phyloP scores from a whole-genome alignment of 2,888 invertebrate species.

The Argyresthia albistria region DNA sequence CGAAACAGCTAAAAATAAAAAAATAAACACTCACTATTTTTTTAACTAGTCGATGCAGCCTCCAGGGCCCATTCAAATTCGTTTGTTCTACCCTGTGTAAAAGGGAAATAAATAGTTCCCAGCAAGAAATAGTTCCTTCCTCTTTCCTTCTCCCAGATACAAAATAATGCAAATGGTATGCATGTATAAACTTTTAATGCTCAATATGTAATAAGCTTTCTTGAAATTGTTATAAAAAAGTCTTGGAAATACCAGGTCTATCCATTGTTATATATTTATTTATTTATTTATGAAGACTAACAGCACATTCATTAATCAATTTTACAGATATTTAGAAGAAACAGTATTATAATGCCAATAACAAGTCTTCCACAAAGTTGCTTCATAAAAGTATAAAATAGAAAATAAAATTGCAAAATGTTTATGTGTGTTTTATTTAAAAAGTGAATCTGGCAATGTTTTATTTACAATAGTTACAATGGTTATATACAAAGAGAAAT shows the following conservation, averaged over 20 bases:
- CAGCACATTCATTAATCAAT: too few relatives aligned
- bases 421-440: constrained; percentile 11
- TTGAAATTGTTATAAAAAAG: not conserved
- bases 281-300: too few relatives aligned
- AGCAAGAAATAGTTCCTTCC: constrained; percentile 15
- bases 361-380: too few relatives aligned
- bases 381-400: constrained; percentile 10
- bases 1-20: too few relatives aligned
- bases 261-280: constrained; percentile 11
- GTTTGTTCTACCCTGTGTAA: too few relatives aligned
- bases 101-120: constrained; percentile 12
- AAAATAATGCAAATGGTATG: constrained; percentile 12
- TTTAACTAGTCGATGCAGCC: too few relatives aligned
- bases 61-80: too few relatives aligned
- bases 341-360: too few relatives aligned
- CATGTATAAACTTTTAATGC: constrained; percentile 5
- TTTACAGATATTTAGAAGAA: too few relatives aligned
- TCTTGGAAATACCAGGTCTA: constrained; percentile 14
- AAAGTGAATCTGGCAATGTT: constrained; percentile 16
- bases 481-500: too few relatives aligned
- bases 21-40: too few relatives aligned
- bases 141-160: constrained; percentile 15
- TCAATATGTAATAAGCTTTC: constrained; percentile 8
- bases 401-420: constrained; percentile 4
- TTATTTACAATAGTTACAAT: too few relatives aligned